Percentiles rank a stretch among this genome's conserved stretches.
Conservation (phyloP, 2,888 invertebrate species). For the Yponomeuta evonymella region DNA sequence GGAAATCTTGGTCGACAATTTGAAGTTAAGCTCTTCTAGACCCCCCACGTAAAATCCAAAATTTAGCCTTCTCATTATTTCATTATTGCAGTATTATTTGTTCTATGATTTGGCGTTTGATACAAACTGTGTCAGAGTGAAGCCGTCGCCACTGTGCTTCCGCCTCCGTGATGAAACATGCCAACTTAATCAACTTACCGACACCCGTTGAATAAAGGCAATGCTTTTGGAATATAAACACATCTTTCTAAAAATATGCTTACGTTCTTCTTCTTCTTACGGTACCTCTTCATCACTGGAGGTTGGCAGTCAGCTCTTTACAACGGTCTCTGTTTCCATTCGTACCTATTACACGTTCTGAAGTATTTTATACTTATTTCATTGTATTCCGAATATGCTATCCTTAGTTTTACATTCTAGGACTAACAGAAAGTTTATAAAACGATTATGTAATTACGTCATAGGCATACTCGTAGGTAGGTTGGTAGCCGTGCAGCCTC, state of each 20-base stretch:
- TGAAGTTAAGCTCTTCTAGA: no score
- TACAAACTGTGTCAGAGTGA: background rate
- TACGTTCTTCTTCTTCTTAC: no score
- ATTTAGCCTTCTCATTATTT: no score
- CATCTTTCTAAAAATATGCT: background rate
- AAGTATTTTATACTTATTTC: background rate
- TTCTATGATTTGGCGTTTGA: background rate
- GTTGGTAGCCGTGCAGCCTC: background rate
- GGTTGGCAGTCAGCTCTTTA: no score
- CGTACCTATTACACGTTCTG: no score
- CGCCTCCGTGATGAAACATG: background rate
- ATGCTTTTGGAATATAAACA: background rate
- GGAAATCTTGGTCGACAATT: no score
- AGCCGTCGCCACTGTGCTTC: slow-evolving; percentile 26
- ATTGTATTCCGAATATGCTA: background rate
- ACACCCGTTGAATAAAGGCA: background rate
- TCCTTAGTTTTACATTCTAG: background rate
- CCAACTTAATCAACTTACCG: background rate
- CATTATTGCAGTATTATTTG: no score
- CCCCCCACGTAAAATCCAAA: no score
- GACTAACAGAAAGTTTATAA: background rate
- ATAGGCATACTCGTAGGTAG: background rate
- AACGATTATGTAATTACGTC: background rate
- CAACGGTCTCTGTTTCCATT: no score
- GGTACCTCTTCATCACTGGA: no score